phyloP scores from a whole-genome alignment of 2,888 invertebrate species.

The Cosmopolites sordidus region DNA sequence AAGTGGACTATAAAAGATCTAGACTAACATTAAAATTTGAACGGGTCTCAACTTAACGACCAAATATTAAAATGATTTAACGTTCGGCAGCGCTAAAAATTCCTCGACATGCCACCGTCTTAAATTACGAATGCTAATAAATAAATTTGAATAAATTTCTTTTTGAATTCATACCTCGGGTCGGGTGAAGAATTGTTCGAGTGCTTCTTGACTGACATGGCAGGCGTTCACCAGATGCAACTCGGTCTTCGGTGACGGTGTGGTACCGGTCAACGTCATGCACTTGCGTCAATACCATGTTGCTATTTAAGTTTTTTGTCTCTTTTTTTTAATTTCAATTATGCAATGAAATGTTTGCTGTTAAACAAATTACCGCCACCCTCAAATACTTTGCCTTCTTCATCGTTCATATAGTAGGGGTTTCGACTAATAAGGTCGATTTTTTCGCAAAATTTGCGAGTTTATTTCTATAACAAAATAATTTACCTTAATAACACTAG shows the following conservation, averaged over 20 bases:
- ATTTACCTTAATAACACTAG: too few species aligned
- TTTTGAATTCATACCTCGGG: conserved; percentile 14
- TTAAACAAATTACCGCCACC: too few species aligned
- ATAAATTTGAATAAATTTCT: conserved; percentile 25
- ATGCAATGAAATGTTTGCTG: too few species aligned
- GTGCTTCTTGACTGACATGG: background rate
- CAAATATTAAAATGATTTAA: conserved; percentile 23
- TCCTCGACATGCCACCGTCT: conserved; percentile 18
- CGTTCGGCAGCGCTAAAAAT: conserved; percentile 18
- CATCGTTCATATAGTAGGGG: too few species aligned
- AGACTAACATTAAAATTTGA: conserved; percentile 21
- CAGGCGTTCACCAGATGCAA: conserved; percentile 27
- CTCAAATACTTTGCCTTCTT: too few species aligned
- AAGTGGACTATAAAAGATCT: conserved; percentile 23
- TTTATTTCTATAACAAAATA: too few species aligned
- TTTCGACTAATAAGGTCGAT: too few species aligned
- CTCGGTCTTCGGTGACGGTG: conserved; percentile 19
- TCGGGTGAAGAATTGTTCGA: conserved; percentile 2
- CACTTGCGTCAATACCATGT: too few species aligned
- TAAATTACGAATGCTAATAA: conserved; percentile 20
- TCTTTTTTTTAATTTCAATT: too few species aligned
- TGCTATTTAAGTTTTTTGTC: too few species aligned
- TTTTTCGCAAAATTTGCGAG: too few species aligned
- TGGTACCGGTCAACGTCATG: too few species aligned
- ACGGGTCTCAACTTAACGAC: conserved; percentile 18